These are phyloP conservation scores for Calameuta filiformis DNA, from an alignment of 2,888 invertebrate species.

Conservation along the genomic window DNA sequence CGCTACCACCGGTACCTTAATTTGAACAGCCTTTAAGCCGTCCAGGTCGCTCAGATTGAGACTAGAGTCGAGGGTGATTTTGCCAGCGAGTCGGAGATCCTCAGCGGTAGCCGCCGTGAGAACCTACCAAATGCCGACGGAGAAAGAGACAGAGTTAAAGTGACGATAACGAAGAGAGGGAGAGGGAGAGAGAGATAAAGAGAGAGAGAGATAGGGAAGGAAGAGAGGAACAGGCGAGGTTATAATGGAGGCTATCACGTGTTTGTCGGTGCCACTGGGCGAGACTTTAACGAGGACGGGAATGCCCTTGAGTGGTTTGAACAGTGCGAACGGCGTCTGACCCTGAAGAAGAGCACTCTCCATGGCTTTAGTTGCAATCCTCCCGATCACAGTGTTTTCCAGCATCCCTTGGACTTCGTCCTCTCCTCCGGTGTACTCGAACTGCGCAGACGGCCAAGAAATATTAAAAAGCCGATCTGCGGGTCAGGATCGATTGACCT, in stretches of 20 bases:
- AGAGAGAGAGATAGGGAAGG: constrained; percentile 24
- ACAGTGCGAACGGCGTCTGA: constrained; percentile 78
- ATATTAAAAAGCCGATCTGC: no score
- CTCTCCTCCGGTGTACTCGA: no score
- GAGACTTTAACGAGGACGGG: constrained; percentile 77
- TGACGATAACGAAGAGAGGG: no score
- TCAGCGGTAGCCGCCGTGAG: constrained; percentile 79
- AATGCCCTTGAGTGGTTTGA: constrained; percentile 75
- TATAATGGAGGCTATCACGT: constrained; percentile 57
- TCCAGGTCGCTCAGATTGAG: constrained; percentile 49
- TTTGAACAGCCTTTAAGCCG: constrained; percentile 68
- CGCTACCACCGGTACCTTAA: constrained; percentile 73
- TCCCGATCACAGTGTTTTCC: constrained; percentile 75
- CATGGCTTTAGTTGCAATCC: constrained; percentile 79
- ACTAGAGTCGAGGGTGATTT: constrained; percentile 65
- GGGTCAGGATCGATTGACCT: no score
- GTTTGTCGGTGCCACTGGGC: constrained; percentile 58
- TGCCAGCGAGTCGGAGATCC: constrained; percentile 75
- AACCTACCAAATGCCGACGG: constrained; percentile 66
- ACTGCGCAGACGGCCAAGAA: no score
- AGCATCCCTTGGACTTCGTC: constrained; percentile 17
- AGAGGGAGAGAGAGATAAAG: constrained; percentile 39
- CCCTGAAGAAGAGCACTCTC: constrained; percentile 73
- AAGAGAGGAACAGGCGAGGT: constrained; percentile 44
- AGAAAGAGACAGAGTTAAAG: no score